Conservation (phyloP, 2,888 invertebrate species). For the Abscondita cerata region DNA sequence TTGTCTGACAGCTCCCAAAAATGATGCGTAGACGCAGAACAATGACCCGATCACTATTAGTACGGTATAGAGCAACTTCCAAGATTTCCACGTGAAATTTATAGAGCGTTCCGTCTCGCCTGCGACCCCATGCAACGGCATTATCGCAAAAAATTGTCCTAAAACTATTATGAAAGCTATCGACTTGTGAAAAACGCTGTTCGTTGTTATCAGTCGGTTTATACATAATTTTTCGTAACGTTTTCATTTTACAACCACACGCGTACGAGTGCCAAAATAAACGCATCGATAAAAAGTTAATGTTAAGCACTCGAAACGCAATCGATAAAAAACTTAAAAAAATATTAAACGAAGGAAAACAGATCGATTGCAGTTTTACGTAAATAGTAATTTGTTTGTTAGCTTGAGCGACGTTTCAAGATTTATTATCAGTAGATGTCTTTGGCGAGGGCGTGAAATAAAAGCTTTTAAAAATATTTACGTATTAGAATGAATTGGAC, state of each 20-base stretch:
- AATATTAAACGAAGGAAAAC: too few relatives aligned
- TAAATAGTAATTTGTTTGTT: too few relatives aligned
- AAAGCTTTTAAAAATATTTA: too few relatives aligned
- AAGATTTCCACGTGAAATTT: conserved; percentile 17
- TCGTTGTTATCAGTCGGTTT: too few relatives aligned
- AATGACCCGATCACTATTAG: background rate
- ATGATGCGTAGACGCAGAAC: background rate
- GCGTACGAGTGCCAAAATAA: conserved; percentile 1
- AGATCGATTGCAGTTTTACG: too few relatives aligned
- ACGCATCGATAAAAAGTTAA: background rate
- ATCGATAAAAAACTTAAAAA: conserved; percentile 1
- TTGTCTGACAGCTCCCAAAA: too few relatives aligned
- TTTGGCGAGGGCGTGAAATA: too few relatives aligned
- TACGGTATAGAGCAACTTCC: conserved; percentile 5
- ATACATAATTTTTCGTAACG: background rate
- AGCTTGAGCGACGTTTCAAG: too few relatives aligned
- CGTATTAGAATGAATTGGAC: too few relatives aligned
- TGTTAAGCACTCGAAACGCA: background rate
- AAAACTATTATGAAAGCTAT: background rate
- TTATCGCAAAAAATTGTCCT: conserved; percentile 12
- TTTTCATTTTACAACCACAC: background rate
- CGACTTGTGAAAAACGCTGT: background rate
- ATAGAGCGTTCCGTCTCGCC: background rate
- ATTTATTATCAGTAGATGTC: too few relatives aligned
- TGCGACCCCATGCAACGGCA: background rate